Evolutionary conservation across 1,140 invertebrate species (phyloP), one percentile per base, ranked within the genome.

Genomic region (Probaryconus sp.): DNA sequence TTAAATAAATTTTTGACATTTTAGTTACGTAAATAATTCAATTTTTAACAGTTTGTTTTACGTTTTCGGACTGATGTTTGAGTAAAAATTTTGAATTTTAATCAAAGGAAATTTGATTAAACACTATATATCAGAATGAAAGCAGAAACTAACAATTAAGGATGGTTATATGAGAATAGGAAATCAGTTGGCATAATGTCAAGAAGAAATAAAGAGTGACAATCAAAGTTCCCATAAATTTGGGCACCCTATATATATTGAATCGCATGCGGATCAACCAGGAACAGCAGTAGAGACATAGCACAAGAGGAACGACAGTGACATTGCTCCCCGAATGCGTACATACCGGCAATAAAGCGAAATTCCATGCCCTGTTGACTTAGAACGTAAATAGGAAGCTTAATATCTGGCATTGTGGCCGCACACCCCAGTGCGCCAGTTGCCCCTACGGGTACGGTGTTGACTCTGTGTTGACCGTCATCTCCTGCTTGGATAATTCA

Each of bases 301-400:
- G 17, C 42, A 50, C 26, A 45, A 40, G 33, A 24, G 37, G 56
- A n/a, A 10, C 11, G 24, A 48, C 56, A 18, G 35, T 31, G 38
- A 43, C 26, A 10, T 17, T 42, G 14, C 10, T 13, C 53, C 51
- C 37, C 48, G 45, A 60, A 55, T 76, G 47, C 55, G 48, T 51
- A 21, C 61, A 71, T 76, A 71, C 61, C 67, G 58, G 69, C 69
- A 80, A 78, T 78, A 80, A 80, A 78, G 74, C 74, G 74, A 72
- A 78, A 80, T 77, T 78, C 79, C 70, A 72, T 69, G 76, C 74
- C 69, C 65, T 80, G 79, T 80, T 79, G 79, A 80, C 79, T 79
- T 74, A 74, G 77, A 73, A 79, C 71, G 74, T 79, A 77, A 79
- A 80, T 80, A 79, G 76, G 77, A 63, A 74, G 78, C 76, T 72